phyloP scores from a whole-genome alignment of 2,797 vertebrate species.

The Rhinophrynus dorsalis region DNA sequence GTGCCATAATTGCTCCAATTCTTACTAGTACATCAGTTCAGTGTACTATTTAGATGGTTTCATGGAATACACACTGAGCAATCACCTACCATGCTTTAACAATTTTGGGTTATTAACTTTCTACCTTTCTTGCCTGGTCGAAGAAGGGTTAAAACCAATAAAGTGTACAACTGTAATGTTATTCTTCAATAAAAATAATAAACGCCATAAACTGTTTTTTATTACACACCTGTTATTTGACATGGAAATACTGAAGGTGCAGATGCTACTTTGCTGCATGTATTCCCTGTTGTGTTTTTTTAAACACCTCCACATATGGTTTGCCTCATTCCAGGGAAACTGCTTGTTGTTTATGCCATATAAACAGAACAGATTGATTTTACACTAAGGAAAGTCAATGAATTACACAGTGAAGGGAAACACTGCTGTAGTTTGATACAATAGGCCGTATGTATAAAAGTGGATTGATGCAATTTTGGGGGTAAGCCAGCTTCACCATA shows the following conservation, averaged over 20 bases:
- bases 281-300: slow-evolving; percentile 76
- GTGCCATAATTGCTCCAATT: too few relatives aligned
- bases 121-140: not conserved
- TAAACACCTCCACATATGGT: slow-evolving; percentile 81
- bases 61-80: too few relatives aligned
- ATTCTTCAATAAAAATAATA: slow-evolving; percentile 67
- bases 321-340: slow-evolving; percentile 70
- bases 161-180: slow-evolving; percentile 53
- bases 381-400: slow-evolving; percentile 65
- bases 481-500: too few relatives aligned
- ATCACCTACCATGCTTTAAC: too few relatives aligned
- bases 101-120: too few relatives aligned
- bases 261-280: slow-evolving; percentile 71
- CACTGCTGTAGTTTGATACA: slow-evolving; percentile 34
- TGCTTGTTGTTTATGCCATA: slow-evolving; percentile 75
- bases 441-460: too few relatives aligned
- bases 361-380: slow-evolving; percentile 75
- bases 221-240: slow-evolving; percentile 73
- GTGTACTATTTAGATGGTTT: too few relatives aligned
- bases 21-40: too few relatives aligned
- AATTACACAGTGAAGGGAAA: slow-evolving; percentile 64
- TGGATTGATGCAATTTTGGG: too few relatives aligned
- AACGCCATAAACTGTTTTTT: too few relatives aligned
- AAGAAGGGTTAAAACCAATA: slow-evolving; percentile 60
- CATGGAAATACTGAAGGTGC: slow-evolving; percentile 70